A percentile compares a stretch with the other conserved stretches of the same genome.
These are phyloP conservation scores for Junonia oenone DNA, from an alignment of 2,888 invertebrate species.

Conservation along the genomic window DNA sequence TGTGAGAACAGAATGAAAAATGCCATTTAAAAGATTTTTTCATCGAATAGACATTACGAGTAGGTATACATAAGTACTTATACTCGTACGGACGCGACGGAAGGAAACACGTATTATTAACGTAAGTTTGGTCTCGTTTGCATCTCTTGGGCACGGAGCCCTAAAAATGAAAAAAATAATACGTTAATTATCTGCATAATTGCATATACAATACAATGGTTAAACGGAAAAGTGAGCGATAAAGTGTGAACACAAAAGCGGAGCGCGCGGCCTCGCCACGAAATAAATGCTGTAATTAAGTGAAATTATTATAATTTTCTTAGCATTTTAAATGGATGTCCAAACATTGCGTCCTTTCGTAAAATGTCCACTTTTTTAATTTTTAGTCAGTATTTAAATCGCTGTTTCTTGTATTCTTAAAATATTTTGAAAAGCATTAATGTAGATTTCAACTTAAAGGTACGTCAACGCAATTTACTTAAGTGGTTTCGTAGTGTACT, in stretches of 20 bases:
- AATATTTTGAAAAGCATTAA: conserved; percentile 18
- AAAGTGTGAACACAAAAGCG: conserved; percentile 51
- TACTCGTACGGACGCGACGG: too few species aligned
- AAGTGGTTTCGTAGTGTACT: background rate
- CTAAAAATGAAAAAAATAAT: background rate
- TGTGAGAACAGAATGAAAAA: too few species aligned
- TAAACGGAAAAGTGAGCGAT: conserved; percentile 32
- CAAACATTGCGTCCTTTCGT: conserved; percentile 55
- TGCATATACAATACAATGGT: too few species aligned
- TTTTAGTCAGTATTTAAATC: conserved; percentile 48
- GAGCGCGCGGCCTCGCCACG: conserved; percentile 55
- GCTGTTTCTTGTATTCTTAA: conserved; percentile 26
- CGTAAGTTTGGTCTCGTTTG: too few species aligned
- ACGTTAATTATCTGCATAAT: conserved; percentile 7
- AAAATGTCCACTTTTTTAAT: conserved; percentile 39
- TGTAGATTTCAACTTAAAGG: conserved; percentile 14
- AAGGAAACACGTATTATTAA: too few species aligned
- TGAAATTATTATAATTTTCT: conserved; percentile 75
- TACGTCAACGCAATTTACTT: conserved; percentile 1
- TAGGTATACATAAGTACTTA: too few species aligned
- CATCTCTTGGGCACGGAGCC: background rate
- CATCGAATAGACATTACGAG: too few species aligned
- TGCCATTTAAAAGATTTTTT: too few species aligned
- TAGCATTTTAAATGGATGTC: conserved; percentile 67
- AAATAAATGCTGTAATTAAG: conserved; percentile 75